phyloP scores from a whole-genome alignment of 2,888 invertebrate species.

The Griposia aprilina region DNA sequence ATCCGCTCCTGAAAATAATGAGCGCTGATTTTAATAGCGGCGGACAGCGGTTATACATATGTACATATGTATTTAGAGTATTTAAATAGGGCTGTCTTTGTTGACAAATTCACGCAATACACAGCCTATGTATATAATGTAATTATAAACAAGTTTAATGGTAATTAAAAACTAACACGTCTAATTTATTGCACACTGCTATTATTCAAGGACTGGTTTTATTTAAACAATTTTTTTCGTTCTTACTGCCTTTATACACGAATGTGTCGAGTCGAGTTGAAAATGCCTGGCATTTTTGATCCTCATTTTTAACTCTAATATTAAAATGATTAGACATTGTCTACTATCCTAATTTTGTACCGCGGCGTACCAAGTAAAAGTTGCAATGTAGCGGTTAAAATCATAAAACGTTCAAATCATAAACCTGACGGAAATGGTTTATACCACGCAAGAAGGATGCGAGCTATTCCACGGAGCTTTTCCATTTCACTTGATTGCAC shows the following conservation, averaged over 20 bases:
- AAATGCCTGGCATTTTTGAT: constrained; percentile 15
- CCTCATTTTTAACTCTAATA: constrained; percentile 53
- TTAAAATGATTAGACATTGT: constrained; percentile 61
- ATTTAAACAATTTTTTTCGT: constrained; percentile 21
- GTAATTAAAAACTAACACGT: constrained; percentile 53
- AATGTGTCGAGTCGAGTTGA: constrained; percentile 40
- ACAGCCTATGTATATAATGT: not conserved
- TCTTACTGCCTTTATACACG: constrained; percentile 38
- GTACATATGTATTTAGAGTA: not conserved
- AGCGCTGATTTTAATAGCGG: constrained; percentile 11
- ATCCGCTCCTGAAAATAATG: constrained; percentile 16
- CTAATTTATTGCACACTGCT: constrained; percentile 27
- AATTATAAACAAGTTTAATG: constrained; percentile 33
- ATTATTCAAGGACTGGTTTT: constrained; percentile 29
- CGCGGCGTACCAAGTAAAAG: constrained; percentile 67
- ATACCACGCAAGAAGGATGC: constrained; percentile 83
- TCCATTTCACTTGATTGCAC: constrained; percentile 84
- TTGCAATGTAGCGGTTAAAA: constrained; percentile 78
- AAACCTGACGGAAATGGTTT: constrained; percentile 81
- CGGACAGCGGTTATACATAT: constrained; percentile 20
- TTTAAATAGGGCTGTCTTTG: not conserved
- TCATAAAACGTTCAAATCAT: constrained; percentile 82
- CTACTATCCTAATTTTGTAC: constrained; percentile 60
- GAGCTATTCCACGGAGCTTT: constrained; percentile 75
- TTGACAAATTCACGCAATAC: constrained; percentile 26